Conservation (phyloP, 2,797 vertebrate species). For the Gallirallus australis region DNA sequence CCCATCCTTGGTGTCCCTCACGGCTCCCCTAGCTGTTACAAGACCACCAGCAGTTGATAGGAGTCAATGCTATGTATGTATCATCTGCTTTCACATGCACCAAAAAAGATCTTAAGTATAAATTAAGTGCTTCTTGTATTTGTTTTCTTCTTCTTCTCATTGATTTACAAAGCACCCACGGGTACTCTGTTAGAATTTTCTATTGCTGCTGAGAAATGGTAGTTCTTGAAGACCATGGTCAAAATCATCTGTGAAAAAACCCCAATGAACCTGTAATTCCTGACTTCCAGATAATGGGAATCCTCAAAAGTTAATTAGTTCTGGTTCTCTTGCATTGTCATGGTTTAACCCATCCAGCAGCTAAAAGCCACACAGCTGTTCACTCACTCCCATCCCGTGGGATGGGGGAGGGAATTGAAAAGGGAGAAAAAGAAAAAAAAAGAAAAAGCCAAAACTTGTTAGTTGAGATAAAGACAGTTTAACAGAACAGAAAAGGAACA, state of each 20-base stretch:
- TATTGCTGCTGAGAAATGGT: not conserved
- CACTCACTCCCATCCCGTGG: too few relatives aligned
- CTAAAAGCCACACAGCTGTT: too few relatives aligned
- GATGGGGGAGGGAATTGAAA: too few relatives aligned
- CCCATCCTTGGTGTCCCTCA: rapidly evolving
- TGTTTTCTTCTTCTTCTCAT: not conserved
- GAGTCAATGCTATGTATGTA: rapidly evolving
- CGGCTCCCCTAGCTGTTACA: not conserved
- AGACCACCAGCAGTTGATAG: rapidly evolving
- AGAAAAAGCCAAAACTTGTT: too few relatives aligned
- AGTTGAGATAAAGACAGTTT: too few relatives aligned
- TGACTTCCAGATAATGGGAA: not conserved
- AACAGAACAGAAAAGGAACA: too few relatives aligned
- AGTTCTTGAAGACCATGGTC: not conserved
- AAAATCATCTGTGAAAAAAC: not conserved
- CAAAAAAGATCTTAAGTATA: not conserved
- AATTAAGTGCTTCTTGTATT: not conserved
- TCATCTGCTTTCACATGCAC: not conserved
- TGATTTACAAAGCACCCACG: not conserved
- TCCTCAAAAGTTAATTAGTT: not conserved
- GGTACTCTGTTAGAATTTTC: not conserved
- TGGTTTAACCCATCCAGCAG: too few relatives aligned
- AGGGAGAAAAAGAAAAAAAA: too few relatives aligned
- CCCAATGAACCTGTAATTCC: not conserved
- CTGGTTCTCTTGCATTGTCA: not conserved